Conservation (phyloP, 2,113 vertebrate species). For the Nothobranchius kuhntae region DNA sequence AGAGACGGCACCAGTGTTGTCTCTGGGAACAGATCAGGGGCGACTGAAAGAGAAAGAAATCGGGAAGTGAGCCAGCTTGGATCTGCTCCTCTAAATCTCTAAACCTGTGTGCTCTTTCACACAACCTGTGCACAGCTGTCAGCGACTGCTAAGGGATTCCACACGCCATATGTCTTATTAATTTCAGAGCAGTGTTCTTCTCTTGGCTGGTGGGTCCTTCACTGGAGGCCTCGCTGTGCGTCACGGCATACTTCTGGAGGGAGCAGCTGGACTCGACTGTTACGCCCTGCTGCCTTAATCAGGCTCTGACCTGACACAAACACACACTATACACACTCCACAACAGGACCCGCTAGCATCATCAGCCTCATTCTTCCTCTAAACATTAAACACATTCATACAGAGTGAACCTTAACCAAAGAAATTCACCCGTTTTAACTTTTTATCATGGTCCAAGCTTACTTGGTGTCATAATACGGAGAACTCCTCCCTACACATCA, state of each 20-base stretch:
- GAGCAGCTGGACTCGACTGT: conserved; percentile 53
- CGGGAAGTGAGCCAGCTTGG: neutral
- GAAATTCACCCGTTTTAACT: too few relatives aligned
- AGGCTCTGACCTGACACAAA: conserved; percentile 35
- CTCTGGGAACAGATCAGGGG: conserved; percentile 77
- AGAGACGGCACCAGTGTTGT: conserved; percentile 65
- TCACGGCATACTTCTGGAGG: conserved; percentile 48
- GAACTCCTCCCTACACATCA: neutral
- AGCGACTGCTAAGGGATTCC: conserved; percentile 31
- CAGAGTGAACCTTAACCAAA: neutral
- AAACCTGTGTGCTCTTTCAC: conserved; percentile 19
- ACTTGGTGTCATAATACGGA: neutral
- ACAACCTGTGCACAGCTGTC: conserved; percentile 14
- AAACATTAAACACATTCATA: neutral
- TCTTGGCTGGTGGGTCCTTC: conserved; percentile 34
- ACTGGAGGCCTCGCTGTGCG: conserved; percentile 41
- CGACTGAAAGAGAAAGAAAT: conserved; percentile 54
- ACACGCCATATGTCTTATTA: conserved; percentile 40
- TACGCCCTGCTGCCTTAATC: conserved; percentile 49
- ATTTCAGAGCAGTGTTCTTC: conserved; percentile 19
- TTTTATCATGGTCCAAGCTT: neutral
- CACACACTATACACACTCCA: conserved; percentile 11
- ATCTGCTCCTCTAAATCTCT: conserved; percentile 9
- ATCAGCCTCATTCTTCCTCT: conserved; percentile 5
- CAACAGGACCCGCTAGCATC: conserved; percentile 1